Evolutionary conservation across 1,140 invertebrate species (phyloP).

Genomic region (Drosophila pseudoananassae): DNA sequence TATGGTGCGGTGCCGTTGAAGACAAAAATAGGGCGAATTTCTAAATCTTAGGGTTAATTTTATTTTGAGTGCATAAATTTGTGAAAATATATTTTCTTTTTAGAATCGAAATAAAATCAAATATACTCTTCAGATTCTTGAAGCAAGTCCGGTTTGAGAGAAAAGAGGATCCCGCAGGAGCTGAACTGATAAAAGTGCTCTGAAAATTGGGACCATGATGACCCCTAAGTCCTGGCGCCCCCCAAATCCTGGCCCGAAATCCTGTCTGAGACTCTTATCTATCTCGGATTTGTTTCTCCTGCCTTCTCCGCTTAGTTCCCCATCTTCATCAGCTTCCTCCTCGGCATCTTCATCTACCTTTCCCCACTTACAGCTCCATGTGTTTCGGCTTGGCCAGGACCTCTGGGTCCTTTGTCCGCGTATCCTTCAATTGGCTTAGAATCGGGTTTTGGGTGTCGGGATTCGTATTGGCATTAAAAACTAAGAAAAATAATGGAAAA

Average conservation of each 20-base stretch:
- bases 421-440: slow-evolving; percentile 25
- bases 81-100: no score
- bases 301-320: neutral
- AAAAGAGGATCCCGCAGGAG: slow-evolving; percentile 22
- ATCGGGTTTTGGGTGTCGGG: slow-evolving; percentile 14
- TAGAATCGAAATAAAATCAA: neutral
- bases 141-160: neutral
- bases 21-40: no score
- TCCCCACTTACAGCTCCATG: neutral
- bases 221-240: slow-evolving; percentile 20
- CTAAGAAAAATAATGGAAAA: neutral
- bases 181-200: slow-evolving; percentile 34
- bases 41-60: no score
- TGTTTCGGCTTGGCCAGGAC: slow-evolving; percentile 12
- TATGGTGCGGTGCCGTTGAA: no score
- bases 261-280: slow-evolving; percentile 33
- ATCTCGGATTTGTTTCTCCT: slow-evolving; percentile 25
- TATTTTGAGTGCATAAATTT: no score
- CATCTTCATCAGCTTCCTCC: slow-evolving; percentile 2
- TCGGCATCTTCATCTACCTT: neutral
- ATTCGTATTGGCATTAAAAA: slow-evolving; percentile 16
- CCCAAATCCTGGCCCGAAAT: neutral
- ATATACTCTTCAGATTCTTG: neutral
- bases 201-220: slow-evolving; percentile 13
- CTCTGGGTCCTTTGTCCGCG: slow-evolving; percentile 1